Base-by-base conservation (phyloP, 2,888 invertebrate genomes). In the Dione juno region DNA sequence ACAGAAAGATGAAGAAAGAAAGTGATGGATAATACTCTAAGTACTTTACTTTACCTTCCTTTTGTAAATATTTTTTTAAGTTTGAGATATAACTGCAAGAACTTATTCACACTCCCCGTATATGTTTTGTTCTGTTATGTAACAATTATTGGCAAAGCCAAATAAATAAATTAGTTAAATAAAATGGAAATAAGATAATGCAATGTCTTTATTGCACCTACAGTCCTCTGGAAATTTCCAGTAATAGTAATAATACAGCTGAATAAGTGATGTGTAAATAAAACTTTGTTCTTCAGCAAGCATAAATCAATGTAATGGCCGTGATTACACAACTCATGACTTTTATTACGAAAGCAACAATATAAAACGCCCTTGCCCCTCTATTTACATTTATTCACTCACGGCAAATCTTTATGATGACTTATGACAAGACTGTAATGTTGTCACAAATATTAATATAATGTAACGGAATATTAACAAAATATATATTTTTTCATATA, bases 351-450 rank as follows among this genome's bases (percentile, higher is more conserved):
- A 35, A 45, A 45, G 61, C 28, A 16, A 61, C 61, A 61, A 61
- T 61, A 13, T 61, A 45, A 59, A 28, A 59, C 28, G 61, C 28
- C 61, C 61, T 61, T 61, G 61, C 28, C 1, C 14, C 28, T 43
- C 21, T 45, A 61, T 43, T 61, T 43, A 43, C n/a, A 43, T 43
- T 14, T 10, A 45, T 28, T 28, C 7, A 61, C 43, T 61, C 21
- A 58, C 10, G 14, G 21, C 21, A 43, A 21, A 37, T 57, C 8
- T 35, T n/a, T 54, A 57, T 57, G 11, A 28, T 2, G 2, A 37
- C 5, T 54, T 54, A 37, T 54, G 8, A 54, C n/a, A 16, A 9
- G n/a, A 37, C 53, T 8, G 21, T 28, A 19, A 28, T 35, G 10
- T 7, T 10, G 3, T 9, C 35, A n/a, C 53, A 7, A 53, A 21